phyloP scores from a whole-genome alignment of 2,888 invertebrate species.

The Nomada goodeniana region DNA sequence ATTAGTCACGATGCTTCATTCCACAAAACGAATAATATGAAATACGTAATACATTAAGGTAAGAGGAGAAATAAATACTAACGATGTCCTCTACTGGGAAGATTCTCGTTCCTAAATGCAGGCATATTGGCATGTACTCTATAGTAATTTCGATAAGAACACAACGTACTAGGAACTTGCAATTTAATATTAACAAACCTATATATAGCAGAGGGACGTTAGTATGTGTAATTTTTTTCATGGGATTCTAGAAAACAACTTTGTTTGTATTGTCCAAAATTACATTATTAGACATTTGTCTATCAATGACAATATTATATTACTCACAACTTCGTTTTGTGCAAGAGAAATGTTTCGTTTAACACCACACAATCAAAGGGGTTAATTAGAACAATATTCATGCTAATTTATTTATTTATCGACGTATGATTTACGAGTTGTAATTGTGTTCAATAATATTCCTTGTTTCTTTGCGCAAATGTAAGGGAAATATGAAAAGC shows the following conservation, averaged over 20 bases:
- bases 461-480: neutral
- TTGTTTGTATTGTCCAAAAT: neutral
- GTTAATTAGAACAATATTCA: neutral
- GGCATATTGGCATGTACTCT: slow-evolving; percentile 53
- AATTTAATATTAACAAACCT: slow-evolving; percentile 18
- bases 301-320: neutral
- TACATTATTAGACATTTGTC: neutral
- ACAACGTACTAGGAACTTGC: slow-evolving; percentile 30
- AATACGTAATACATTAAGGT: slow-evolving; percentile 54
- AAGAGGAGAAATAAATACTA: slow-evolving; percentile 51
- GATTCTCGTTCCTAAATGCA: slow-evolving; percentile 59
- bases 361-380: neutral
- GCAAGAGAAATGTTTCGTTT: neutral
- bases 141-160: slow-evolving; percentile 2
- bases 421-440: neutral
- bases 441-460: neutral
- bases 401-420: neutral
- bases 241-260: neutral
- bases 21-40: slow-evolving; percentile 65
- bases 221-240: neutral
- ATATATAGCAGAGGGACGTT: neutral
- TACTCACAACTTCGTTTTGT: slow-evolving; percentile 16
- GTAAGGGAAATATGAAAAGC: neutral
- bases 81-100: slow-evolving; percentile 36
- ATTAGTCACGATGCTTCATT: slow-evolving; percentile 78